Evolutionary conservation across 2,113 vertebrate species (phyloP), one percentile per base, ranked within the genome.

Genomic region (Cepphus grylle): DNA sequence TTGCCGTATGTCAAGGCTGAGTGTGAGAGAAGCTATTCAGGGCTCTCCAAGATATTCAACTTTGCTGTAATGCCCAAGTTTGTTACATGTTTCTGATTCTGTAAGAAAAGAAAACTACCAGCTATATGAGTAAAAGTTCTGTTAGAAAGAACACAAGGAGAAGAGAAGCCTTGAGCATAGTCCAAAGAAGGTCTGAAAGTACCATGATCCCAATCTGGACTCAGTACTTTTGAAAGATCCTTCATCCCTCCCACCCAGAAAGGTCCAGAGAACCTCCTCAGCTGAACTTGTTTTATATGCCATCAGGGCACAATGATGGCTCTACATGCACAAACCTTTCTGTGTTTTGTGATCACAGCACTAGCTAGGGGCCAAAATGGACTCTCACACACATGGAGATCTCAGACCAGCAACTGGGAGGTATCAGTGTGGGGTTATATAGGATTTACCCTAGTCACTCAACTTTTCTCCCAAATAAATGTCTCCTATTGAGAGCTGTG

Each of bases 11-110:
- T 73, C 92, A 95, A 32, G 58, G 56, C 56, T 94, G 93, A 91
- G 92, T 83, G 79, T 71, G 85, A 93, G 67, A 93, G 32, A 66
- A 90, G 62, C 19, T 94, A 74, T 76, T 92, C 71, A 81, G 45
- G 85, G 76, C 32, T 53, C 74, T 55, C 67, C 2, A 18, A 92
- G 92, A 88, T 55, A 71, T 59, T 88, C 74, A 83, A 3, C 80
- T 78, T 55, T 1, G 0, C 79, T 69, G 6, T 42, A 17, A 17
- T 45, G 78, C 43, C 43, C 6, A 53, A 67, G 27, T 59, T 74
- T 36, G 50, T 40, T 59, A 15, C 1, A 19, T 67, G 53, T 61
- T 65, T 88, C 4, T n/a, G 49, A 34, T 85, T 86, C 70, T 72
- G 22, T 56, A 80, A 85, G 67, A 61, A 81, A 65, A 50, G 1